phyloP scores from a whole-genome alignment of 2,888 invertebrate species.

The Synanthedon andrenaeformis region DNA sequence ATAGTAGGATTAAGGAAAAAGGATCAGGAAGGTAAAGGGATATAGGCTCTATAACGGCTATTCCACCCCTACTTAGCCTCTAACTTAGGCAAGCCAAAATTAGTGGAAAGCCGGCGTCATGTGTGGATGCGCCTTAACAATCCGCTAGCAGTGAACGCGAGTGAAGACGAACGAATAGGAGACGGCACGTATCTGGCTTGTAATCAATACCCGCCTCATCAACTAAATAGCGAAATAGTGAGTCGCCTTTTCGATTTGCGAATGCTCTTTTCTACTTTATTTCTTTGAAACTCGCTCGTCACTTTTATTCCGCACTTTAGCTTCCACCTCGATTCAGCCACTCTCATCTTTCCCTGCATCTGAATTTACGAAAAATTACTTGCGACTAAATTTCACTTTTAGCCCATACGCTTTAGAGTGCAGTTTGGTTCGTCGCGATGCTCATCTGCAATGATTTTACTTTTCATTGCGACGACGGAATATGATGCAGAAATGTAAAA shows the following conservation, averaged over 20 bases:
- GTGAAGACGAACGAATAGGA: too few relatives aligned
- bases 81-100: too few relatives aligned
- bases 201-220: background rate
- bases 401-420: slow-evolving; percentile 9
- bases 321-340: slow-evolving; percentile 62
- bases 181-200: background rate
- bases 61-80: too few relatives aligned
- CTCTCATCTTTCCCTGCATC: slow-evolving; percentile 57
- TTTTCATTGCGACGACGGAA: slow-evolving; percentile 61
- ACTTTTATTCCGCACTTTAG: slow-evolving; percentile 66
- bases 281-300: slow-evolving; percentile 32
- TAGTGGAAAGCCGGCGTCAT: too few relatives aligned
- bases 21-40: too few relatives aligned
- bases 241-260: slow-evolving; percentile 1
- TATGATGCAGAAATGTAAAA: slow-evolving; percentile 68
- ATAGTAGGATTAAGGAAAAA: too few relatives aligned
- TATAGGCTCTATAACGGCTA: too few relatives aligned
- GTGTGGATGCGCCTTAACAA: too few relatives aligned
- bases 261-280: slow-evolving; percentile 13
- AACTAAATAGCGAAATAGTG: background rate
- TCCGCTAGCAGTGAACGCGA: too few relatives aligned
- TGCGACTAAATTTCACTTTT: slow-evolving; percentile 15
- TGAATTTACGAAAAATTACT: slow-evolving; percentile 37
- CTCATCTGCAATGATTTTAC: slow-evolving; percentile 55
- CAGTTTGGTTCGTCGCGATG: slow-evolving; percentile 4